phyloP scores from a whole-genome alignment of 2,113 vertebrate genomes.

The Channa maculata region DNA sequence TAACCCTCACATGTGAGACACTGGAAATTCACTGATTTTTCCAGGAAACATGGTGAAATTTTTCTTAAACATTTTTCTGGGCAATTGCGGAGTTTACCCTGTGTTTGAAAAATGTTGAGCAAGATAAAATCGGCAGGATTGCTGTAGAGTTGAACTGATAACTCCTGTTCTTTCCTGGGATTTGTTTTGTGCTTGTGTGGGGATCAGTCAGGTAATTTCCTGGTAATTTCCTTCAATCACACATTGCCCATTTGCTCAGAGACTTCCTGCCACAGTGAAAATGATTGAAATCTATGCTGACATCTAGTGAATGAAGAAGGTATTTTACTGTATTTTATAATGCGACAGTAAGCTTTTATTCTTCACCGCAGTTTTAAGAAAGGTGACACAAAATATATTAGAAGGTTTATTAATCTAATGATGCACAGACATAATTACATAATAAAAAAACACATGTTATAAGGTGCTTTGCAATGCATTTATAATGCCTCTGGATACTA shows the following conservation, averaged over 20 bases:
- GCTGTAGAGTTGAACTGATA: too few relatives aligned
- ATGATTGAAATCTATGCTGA: conserved; percentile 51
- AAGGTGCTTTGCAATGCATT: conserved; percentile 45
- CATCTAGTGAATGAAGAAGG: conserved; percentile 66
- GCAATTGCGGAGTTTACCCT: too few relatives aligned
- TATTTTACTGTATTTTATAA: conserved; percentile 16
- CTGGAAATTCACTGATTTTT: too few relatives aligned
- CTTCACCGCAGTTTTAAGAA: neutral
- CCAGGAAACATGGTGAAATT: neutral
- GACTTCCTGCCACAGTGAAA: neutral
- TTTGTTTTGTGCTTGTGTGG: neutral
- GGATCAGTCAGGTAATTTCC: neutral
- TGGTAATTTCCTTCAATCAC: neutral
- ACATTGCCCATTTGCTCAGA: neutral
- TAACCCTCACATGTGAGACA: neutral
- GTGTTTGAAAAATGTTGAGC: too few relatives aligned
- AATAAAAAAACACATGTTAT: conserved; percentile 26
- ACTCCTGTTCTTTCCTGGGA: neutral
- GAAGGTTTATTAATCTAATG: conserved; percentile 34
- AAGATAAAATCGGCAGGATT: too few relatives aligned
- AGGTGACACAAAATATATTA: neutral
- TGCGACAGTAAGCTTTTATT: neutral
- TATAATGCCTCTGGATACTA: conserved; percentile 17
- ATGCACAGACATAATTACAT: conserved; percentile 3
- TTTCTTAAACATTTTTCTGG: neutral